phyloP scores from a whole-genome alignment of 1,140 invertebrate species.

The Lordiphosa mommai region DNA sequence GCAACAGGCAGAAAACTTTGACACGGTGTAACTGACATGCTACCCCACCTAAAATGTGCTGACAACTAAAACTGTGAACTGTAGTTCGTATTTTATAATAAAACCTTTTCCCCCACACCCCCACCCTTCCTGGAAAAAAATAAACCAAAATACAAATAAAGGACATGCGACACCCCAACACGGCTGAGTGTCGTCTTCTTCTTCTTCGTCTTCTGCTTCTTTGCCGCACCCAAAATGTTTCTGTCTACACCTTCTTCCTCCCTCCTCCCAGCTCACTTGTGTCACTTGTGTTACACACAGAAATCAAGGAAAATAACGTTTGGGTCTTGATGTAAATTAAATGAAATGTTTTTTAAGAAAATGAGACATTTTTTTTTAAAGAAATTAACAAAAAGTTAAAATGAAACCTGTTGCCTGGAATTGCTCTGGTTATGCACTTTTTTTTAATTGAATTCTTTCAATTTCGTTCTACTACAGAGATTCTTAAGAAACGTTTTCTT shows the following conservation, averaged over 20 bases:
- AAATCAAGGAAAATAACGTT: too few relatives aligned
- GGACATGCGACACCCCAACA: conserved; percentile 5
- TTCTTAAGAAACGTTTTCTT: too few relatives aligned
- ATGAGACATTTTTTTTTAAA: too few relatives aligned
- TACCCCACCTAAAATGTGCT: conserved; percentile 35
- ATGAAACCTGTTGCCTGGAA: too few relatives aligned
- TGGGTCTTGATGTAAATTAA: too few relatives aligned
- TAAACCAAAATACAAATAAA: background rate
- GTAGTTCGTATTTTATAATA: conserved; percentile 9
- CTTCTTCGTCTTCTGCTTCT: background rate
- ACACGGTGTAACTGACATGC: conserved; percentile 33
- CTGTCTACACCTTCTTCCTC: background rate
- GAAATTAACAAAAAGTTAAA: too few relatives aligned
- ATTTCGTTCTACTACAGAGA: too few relatives aligned
- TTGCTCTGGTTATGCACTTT: too few relatives aligned
- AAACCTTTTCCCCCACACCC: background rate
- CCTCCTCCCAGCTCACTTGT: background rate
- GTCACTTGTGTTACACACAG: too few relatives aligned
- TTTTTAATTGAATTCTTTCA: too few relatives aligned
- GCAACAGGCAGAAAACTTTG: conserved; percentile 29
- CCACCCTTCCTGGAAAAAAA: background rate
- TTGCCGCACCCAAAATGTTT: background rate
- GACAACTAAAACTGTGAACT: conserved; percentile 43
- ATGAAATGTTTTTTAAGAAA: too few relatives aligned
- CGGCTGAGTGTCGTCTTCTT: background rate